Conservation (phyloP, 2,888 invertebrate genomes). For the Drosophila quinaria region DNA sequence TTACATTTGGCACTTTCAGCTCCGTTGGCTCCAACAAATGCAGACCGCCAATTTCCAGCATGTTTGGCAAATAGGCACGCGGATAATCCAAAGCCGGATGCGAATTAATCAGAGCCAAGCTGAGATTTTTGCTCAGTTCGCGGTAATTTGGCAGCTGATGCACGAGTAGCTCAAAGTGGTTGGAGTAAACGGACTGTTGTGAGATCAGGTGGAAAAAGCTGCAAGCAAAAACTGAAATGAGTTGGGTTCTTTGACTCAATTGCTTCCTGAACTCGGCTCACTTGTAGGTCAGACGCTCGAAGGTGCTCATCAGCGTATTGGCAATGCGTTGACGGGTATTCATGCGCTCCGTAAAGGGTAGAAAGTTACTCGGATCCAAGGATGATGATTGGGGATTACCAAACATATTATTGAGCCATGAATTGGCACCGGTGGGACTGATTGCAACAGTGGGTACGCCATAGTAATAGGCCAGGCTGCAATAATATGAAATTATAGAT, state of each 20-base stretch:
- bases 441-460: conserved; percentile 84
- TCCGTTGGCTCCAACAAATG: conserved; percentile 67
- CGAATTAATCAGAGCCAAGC: conserved; percentile 84
- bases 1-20: conserved; percentile 74
- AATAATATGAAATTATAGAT: conserved; percentile 14
- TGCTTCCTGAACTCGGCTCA: conserved; percentile 33
- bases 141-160: conserved; percentile 82
- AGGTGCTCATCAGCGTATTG: conserved; percentile 85
- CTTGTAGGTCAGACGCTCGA: conserved; percentile 85
- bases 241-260: not conserved
- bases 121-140: conserved; percentile 84
- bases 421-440: conserved; percentile 86
- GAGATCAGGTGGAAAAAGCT: conserved; percentile 85
- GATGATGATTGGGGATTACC: conserved; percentile 86
- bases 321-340: conserved; percentile 85
- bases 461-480: conserved; percentile 84
- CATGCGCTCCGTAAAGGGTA: conserved; percentile 86
- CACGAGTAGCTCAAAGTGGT: conserved; percentile 82
- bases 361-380: conserved; percentile 85
- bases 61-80: conserved; percentile 84
- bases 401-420: conserved; percentile 86
- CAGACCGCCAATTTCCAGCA: conserved; percentile 83
- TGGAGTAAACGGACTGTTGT: conserved; percentile 83
- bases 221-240: conserved; percentile 12
- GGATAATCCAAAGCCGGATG: conserved; percentile 84